Conservation (phyloP, 2,797 vertebrate species). For the Microctenopoma lineatum region DNA sequence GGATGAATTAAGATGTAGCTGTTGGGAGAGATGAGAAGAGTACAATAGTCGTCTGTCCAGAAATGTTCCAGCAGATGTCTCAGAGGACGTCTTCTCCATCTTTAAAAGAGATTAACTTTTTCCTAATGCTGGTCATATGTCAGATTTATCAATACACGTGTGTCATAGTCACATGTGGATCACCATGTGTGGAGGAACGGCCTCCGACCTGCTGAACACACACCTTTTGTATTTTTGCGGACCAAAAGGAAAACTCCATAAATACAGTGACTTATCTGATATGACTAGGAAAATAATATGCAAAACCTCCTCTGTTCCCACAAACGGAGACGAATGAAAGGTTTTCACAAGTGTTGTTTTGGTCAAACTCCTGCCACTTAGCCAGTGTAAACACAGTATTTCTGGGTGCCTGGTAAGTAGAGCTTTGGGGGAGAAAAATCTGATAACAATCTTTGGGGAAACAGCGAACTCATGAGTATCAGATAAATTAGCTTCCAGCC, state of each 20-base stretch:
- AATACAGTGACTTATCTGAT: constrained; percentile 56
- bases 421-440: constrained; percentile 61
- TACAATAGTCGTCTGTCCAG: constrained; percentile 37
- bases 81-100: constrained; percentile 24
- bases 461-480: constrained; percentile 55
- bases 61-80: constrained; percentile 26
- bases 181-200: constrained; percentile 14
- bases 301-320: constrained; percentile 51
- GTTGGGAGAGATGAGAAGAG: constrained; percentile 13
- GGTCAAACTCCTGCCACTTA: constrained; percentile 40
- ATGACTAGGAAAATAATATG: constrained; percentile 60
- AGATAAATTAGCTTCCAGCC: constrained; percentile 60
- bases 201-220: constrained; percentile 27
- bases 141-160: constrained; percentile 39
- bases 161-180: constrained; percentile 19
- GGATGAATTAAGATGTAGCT: neutral
- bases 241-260: constrained; percentile 33
- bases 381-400: constrained; percentile 69
- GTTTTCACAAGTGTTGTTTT: constrained; percentile 54
- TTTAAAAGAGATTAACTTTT: constrained; percentile 33
- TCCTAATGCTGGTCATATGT: constrained; percentile 17
- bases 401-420: constrained; percentile 59
- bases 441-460: constrained; percentile 68
- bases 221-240: constrained; percentile 37
- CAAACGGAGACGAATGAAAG: constrained; percentile 50